Conservation (phyloP, 2,113 vertebrate species). For the Anser cygnoides region DNA sequence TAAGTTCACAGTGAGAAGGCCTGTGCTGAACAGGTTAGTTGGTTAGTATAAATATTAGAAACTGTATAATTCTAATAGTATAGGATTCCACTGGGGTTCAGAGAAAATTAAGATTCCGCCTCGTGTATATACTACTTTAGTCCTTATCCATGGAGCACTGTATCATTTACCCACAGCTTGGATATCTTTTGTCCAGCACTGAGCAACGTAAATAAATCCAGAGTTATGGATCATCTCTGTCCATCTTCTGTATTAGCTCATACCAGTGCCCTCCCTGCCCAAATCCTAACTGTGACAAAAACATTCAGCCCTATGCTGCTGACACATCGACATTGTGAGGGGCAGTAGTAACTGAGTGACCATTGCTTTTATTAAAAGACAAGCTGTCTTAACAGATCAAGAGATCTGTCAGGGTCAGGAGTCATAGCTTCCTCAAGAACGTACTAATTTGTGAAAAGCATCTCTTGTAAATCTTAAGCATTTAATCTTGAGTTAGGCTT, state of each 20-base stretch:
- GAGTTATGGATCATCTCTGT: background rate
- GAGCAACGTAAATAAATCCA: background rate
- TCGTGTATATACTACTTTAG: background rate
- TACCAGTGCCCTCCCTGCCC: background rate
- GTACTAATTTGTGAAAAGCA: background rate
- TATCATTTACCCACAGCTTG: background rate
- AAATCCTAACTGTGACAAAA: background rate
- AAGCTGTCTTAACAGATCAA: background rate
- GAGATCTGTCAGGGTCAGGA: background rate
- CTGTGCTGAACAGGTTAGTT: background rate
- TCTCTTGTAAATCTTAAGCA: background rate
- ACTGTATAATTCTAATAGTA: background rate
- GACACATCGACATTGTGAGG: accelerated
- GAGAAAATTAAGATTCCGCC: background rate
- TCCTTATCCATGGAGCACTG: background rate
- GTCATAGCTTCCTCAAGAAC: background rate
- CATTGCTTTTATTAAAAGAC: background rate
- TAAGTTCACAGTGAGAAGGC: background rate
- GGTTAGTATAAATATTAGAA: background rate
- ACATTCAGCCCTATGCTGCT: too few species aligned
- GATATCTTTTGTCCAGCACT: background rate
- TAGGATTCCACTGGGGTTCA: background rate
- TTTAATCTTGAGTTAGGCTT: background rate
- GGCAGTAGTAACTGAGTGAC: background rate
- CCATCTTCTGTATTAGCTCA: background rate